These are phyloP conservation scores for Mantis religiosa DNA, from an alignment of 2,888 invertebrate genomes.

Conservation along the genomic window DNA sequence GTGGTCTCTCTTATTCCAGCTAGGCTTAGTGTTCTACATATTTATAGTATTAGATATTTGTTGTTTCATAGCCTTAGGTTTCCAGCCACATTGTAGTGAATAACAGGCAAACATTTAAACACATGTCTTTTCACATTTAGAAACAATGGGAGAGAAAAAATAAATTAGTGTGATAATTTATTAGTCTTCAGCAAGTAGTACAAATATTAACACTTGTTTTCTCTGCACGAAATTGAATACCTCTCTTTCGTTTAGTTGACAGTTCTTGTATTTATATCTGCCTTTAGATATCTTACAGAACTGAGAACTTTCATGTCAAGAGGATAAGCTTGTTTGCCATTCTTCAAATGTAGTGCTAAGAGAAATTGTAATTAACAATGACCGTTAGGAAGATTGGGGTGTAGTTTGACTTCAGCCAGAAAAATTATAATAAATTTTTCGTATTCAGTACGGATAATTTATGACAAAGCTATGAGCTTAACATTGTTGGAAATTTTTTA, in stretches of 20 bases:
- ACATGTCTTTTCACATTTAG: neutral
- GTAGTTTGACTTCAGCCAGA: too few species aligned
- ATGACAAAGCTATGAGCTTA: too few species aligned
- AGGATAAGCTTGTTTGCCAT: neutral
- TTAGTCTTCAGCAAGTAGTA: neutral
- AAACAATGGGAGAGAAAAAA: neutral
- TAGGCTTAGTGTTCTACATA: neutral
- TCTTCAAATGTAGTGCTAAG: too few species aligned
- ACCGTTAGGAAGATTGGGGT: neutral
- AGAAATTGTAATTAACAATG: neutral
- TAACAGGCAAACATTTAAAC: neutral
- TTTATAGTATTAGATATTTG: neutral
- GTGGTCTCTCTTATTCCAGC: neutral
- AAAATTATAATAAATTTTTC: too few species aligned
- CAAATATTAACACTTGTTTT: slow-evolving; percentile 1
- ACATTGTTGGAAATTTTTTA: too few species aligned
- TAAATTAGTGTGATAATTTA: neutral
- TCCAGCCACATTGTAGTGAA: neutral
- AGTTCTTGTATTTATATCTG: neutral
- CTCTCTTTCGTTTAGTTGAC: neutral
- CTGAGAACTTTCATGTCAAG: too few species aligned
- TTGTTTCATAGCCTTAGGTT: neutral
- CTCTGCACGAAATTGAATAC: neutral
- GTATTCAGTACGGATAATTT: too few species aligned
- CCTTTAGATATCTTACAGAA: neutral